phyloP scores from a whole-genome alignment of 2,888 invertebrate species.

The Leptopilina drosophilae region DNA sequence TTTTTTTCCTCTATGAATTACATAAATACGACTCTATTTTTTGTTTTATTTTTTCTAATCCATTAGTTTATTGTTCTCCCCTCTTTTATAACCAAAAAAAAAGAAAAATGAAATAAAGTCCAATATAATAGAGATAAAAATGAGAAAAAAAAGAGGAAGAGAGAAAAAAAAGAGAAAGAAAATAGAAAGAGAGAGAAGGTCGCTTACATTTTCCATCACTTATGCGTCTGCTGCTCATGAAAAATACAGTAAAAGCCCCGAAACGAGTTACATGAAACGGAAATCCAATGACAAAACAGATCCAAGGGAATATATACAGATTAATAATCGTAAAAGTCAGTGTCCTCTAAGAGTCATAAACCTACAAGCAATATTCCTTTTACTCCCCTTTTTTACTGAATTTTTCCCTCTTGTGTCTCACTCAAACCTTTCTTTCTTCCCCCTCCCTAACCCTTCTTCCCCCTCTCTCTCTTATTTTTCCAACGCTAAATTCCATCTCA shows the following conservation, averaged over 20 bases:
- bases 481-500: not conserved
- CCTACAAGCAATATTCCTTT: conserved; percentile 66
- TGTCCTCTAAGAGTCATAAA: conserved; percentile 67
- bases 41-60: not conserved
- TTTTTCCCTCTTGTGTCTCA: conserved; percentile 31
- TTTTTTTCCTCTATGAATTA: too few species aligned
- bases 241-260: conserved; percentile 54
- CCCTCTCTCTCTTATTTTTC: conserved; percentile 32
- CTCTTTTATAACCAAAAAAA: not conserved
- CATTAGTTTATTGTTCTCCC: not conserved
- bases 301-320: conserved; percentile 61
- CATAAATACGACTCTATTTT: not conserved
- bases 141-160: not conserved
- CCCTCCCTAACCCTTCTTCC: conserved; percentile 41
- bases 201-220: conserved; percentile 4
- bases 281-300: conserved; percentile 44
- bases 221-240: conserved; percentile 46
- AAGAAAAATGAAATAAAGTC: conserved; percentile 1
- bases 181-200: not conserved
- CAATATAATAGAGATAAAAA: conserved; percentile 25
- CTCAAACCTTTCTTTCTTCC: conserved; percentile 2
- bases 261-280: conserved; percentile 57
- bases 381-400: not conserved
- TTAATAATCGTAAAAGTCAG: conserved; percentile 71
- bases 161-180: not conserved